phyloP scores from a whole-genome alignment of 2,113 vertebrate species.

The Strix uralensis region DNA sequence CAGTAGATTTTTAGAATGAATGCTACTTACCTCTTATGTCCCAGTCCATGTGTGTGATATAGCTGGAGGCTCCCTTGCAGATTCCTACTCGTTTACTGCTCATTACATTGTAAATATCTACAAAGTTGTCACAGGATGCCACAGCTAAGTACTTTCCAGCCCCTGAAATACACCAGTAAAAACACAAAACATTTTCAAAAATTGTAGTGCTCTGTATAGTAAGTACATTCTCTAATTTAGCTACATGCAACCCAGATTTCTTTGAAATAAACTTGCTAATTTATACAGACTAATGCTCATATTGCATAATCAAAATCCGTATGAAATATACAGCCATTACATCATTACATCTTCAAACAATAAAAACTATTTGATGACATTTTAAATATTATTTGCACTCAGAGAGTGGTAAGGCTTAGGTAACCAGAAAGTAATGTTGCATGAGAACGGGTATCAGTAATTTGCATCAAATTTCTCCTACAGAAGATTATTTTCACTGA shows the following conservation, averaged over 20 bases:
- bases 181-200: background rate
- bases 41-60: constrained; percentile 96
- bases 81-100: constrained; percentile 96
- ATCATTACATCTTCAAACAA: background rate
- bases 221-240: background rate
- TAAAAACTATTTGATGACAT: background rate
- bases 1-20: background rate
- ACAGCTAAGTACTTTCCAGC: constrained; percentile 95
- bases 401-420: background rate
- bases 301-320: background rate
- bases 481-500: background rate
- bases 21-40: constrained; percentile 87
- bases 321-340: background rate
- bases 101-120: constrained; percentile 97
- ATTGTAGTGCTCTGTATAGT: background rate
- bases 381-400: background rate
- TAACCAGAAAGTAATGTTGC: background rate
- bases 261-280: background rate
- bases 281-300: background rate
- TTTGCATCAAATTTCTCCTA: background rate
- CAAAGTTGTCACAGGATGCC: constrained; percentile 92
- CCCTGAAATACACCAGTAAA: constrained; percentile 72
- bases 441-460: background rate
- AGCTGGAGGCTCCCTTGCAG: constrained; percentile 93
- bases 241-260: background rate